Evolutionary conservation across 2,113 vertebrate genomes (phyloP).

Genomic region (Sinocyclocheilus anshuiensis): DNA sequence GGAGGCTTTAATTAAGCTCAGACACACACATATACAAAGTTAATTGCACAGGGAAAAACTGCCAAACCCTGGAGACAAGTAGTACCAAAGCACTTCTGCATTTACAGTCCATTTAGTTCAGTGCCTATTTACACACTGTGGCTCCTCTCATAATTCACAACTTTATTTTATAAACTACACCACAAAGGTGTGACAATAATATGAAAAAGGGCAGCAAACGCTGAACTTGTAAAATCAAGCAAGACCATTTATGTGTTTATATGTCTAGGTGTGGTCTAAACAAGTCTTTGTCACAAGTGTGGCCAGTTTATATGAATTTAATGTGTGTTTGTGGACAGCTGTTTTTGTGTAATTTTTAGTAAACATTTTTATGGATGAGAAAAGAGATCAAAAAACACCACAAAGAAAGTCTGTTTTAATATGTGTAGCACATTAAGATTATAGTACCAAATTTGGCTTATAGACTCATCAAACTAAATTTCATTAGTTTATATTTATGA

Average conservation of each 20-base stretch:
- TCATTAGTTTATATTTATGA: background rate
- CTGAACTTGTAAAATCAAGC: slow-evolving; percentile 14
- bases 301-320: slow-evolving; percentile 28
- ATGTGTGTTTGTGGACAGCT: background rate
- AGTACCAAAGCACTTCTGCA: background rate
- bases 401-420: background rate
- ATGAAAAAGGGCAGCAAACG: slow-evolving; percentile 13
- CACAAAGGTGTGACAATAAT: slow-evolving; percentile 1
- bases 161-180: background rate
- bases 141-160: background rate
- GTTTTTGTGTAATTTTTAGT: background rate
- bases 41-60: background rate
- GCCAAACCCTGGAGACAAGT: background rate
- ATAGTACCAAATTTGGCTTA: background rate
- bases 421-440: background rate
- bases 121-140: background rate
- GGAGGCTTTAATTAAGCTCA: slow-evolving; percentile 22
- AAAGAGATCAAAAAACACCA: background rate
- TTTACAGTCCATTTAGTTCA: slow-evolving; percentile 22
- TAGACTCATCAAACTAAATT: background rate
- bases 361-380: background rate
- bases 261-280: slow-evolving; percentile 24
- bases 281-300: slow-evolving; percentile 30
- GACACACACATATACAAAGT: background rate
- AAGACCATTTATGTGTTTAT: slow-evolving; percentile 39